Evolutionary conservation across 2,797 vertebrate genomes (phyloP).

Genomic region (Thalassophryne amazonica): DNA sequence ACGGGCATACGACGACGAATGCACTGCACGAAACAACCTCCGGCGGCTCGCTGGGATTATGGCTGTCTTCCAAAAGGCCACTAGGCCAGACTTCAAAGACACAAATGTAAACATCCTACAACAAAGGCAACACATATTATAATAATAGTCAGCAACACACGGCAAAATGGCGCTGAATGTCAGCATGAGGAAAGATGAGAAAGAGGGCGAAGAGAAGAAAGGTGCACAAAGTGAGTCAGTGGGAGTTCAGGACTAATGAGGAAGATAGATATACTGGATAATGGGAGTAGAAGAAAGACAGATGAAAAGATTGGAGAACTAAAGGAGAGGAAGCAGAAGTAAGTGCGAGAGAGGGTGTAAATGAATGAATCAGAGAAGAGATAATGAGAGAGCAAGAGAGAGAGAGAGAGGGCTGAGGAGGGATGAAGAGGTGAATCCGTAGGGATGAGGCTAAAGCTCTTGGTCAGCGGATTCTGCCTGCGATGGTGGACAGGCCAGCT

Average conservation of each 20-base stretch:
- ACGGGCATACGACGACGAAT: constrained; percentile 53
- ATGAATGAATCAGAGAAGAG: constrained; percentile 46
- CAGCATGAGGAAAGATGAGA: constrained; percentile 22
- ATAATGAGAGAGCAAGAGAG: constrained; percentile 50
- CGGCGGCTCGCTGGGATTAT: constrained; percentile 48
- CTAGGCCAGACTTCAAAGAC: constrained; percentile 65
- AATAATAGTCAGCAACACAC: constrained; percentile 66
- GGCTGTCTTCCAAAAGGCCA: constrained; percentile 63
- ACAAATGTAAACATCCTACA: constrained; percentile 68
- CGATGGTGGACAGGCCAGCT: constrained; percentile 63
- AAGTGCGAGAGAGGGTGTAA: constrained; percentile 35
- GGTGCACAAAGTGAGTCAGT: constrained; percentile 42
- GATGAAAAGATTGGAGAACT: constrained; percentile 52
- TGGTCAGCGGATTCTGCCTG: constrained; percentile 78
- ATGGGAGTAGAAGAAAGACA: constrained; percentile 49
- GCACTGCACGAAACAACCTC: constrained; percentile 39
- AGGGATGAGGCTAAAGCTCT: constrained; percentile 70
- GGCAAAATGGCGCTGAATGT: constrained; percentile 29
- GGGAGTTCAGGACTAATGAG: constrained; percentile 62
- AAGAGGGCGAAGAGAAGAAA: constrained; percentile 11
- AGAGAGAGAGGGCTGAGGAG: constrained; percentile 54
- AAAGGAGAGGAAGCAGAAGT: constrained; percentile 36
- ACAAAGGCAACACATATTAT: constrained; percentile 63
- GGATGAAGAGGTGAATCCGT: constrained; percentile 65
- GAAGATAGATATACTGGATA: constrained; percentile 65